These are phyloP conservation scores for Hedychridium roseum DNA, from an alignment of 2,888 invertebrate genomes.

Conservation along the genomic window DNA sequence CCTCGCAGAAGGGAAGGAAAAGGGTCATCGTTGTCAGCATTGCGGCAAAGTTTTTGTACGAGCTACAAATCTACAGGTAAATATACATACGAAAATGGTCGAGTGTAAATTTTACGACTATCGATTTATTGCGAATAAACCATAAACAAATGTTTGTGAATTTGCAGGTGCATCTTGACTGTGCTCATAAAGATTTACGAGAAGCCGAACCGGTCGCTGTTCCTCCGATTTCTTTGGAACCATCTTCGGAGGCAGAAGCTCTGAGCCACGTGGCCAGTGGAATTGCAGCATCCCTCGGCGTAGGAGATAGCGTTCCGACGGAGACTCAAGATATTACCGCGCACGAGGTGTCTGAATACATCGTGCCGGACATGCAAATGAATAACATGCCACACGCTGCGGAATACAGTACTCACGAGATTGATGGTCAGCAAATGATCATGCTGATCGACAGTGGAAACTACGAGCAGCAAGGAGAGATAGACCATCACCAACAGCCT, in stretches of 20 bases:
- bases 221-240: constrained; percentile 56
- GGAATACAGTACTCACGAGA: constrained; percentile 61
- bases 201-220: constrained; percentile 8
- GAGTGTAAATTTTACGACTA: too few species aligned
- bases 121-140: too few species aligned
- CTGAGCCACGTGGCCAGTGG: constrained; percentile 68
- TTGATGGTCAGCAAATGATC: constrained; percentile 58
- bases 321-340: constrained; percentile 65
- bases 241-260: constrained; percentile 68
- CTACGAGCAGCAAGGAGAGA: constrained; percentile 41
- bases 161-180: constrained; percentile 64
- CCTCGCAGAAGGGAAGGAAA: constrained; percentile 41
- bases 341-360: constrained; percentile 41
- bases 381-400: constrained; percentile 36
- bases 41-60: constrained; percentile 79
- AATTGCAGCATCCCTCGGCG: constrained; percentile 68
- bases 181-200: constrained; percentile 49
- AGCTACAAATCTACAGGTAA: constrained; percentile 71
- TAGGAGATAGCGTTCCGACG: constrained; percentile 68
- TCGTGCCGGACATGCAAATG: constrained; percentile 46
- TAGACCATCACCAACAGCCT: constrained; percentile 43
- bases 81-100: too few species aligned
- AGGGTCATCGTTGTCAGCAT: constrained; percentile 72
- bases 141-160: too few species aligned
- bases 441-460: constrained; percentile 54